A percentile compares a stretch with the other conserved stretches of the same genome.
Conservation (phyloP, 2,888 invertebrate species). For the Phragmatobia fuliginosa region DNA sequence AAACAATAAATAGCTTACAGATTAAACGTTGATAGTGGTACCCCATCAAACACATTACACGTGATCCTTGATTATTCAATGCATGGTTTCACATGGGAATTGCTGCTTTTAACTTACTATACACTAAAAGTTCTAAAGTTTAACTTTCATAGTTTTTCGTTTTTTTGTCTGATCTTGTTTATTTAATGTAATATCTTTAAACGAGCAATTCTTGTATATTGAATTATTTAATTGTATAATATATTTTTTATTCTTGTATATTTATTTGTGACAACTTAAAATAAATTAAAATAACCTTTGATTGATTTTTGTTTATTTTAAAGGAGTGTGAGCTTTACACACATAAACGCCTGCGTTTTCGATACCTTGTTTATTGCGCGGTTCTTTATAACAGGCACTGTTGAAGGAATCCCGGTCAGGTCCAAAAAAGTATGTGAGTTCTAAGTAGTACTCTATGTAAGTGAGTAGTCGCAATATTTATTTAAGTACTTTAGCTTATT, state of each 20-base stretch:
- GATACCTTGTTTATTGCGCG: background rate
- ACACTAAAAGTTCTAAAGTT: conserved; percentile 11
- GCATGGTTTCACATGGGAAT: conserved; percentile 25
- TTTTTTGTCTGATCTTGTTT: too few relatives aligned
- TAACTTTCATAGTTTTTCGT: too few relatives aligned
- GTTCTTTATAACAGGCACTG: background rate
- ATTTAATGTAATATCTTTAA: too few relatives aligned
- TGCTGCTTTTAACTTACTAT: conserved; percentile 19
- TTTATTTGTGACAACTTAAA: too few relatives aligned
- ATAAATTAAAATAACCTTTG: too few relatives aligned
- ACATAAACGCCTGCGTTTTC: background rate
- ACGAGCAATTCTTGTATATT: too few relatives aligned
- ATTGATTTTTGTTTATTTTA: too few relatives aligned
- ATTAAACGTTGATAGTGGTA: conserved; percentile 61
- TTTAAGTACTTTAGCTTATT: background rate
- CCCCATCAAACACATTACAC: conserved; percentile 46
- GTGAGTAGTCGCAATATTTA: too few relatives aligned
- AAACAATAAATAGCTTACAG: conserved; percentile 74
- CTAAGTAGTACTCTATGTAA: too few relatives aligned
- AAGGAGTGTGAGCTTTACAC: background rate
- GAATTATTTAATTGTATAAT: too few relatives aligned
- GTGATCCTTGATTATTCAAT: conserved; percentile 53
- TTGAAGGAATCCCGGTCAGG: background rate
- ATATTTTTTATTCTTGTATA: too few relatives aligned
- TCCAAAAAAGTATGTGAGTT: too few relatives aligned